Percentiles rank a stretch among this genome's conserved stretches.
Evolutionary conservation across 2,888 invertebrate genomes (phyloP).

Genomic region (Lasioglossum oenotherae): DNA sequence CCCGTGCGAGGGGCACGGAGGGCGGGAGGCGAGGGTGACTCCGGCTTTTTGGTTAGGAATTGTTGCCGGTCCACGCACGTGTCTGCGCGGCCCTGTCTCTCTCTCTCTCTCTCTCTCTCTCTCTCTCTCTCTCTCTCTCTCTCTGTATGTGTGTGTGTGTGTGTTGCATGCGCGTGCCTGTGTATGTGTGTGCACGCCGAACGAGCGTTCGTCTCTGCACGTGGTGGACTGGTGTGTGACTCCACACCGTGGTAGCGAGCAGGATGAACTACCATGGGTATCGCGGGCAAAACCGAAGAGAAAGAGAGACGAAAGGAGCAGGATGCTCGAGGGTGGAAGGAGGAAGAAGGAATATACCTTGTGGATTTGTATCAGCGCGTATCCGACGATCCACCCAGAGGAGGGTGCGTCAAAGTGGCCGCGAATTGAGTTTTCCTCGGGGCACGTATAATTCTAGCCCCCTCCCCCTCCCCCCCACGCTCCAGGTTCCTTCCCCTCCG

Average conservation of each 20-base stretch:
- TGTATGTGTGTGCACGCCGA: conserved; percentile 27
- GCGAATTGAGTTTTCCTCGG: conserved; percentile 77
- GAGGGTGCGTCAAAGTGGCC: conserved; percentile 78
- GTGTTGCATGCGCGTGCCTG: conserved; percentile 15
- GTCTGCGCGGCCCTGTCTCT: conserved; percentile 54
- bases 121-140: no score
- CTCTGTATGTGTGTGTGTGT: no score
- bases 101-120: no score
- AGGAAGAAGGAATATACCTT: conserved; percentile 66
- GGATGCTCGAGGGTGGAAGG: conserved; percentile 29
- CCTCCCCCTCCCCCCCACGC: conserved; percentile 15
- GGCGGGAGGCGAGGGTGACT: conserved; percentile 76
- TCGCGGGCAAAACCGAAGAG: conserved; percentile 10
- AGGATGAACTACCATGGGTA: conserved; percentile 52
- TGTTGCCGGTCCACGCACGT: conserved; percentile 77
- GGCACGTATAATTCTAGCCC: conserved; percentile 68
- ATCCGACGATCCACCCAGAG: conserved; percentile 67
- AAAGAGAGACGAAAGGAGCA: conserved; percentile 26
- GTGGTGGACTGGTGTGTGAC: conserved; percentile 40
- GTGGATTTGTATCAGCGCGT: conserved; percentile 71
- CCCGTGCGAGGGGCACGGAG: conserved; percentile 63
- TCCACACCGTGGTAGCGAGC: conserved; percentile 40
- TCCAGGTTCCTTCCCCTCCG: not conserved
- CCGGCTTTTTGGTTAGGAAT: conserved; percentile 81
- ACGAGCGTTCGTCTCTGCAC: conserved; percentile 39